Base-by-base conservation (phyloP, 2,888 invertebrate species). In the Leptinotarsa haldemani region DNA sequence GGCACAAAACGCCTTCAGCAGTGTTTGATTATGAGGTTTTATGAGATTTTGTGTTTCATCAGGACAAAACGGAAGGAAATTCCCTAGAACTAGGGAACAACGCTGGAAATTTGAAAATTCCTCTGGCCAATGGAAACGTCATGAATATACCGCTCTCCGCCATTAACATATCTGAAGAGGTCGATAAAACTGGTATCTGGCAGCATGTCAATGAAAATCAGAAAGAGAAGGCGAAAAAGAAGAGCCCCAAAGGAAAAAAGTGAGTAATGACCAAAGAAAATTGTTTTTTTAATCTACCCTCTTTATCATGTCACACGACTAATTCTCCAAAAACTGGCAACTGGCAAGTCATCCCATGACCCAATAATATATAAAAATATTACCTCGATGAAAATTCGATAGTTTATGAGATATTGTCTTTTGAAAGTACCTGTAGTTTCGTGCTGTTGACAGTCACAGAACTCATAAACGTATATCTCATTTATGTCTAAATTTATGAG, bases 131-230 rank as follows among this genome's bases (percentile, higher is more conserved):
- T 86, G 96, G 96, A 69, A 95, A 96, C 86, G 93, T 96, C 71
- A 94, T 96, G 92, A 95, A 95, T 85, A 95, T 96, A 80, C 96
- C 95, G 2, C 87, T 95, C 78, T 90, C 94, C 50, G 93, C 94
- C 50, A 95, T 97, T 81, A 97, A 96, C 86, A 95, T 97, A 84
- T 94, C 96, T 7, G 97, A 98, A 86, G 98, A 98, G 87, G 95
- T 98, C 72, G 94, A 97, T 85, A 95, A 95, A 87, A 94, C 95
- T 46, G 95, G 96, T 48, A 94, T 98, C 84, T 98, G 98, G 98
- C 95, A 96, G 84, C 95, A 96, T 88, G 94, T 96, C 16, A 95
- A 95, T 85, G 93, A 93, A 82, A 90, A 90, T 77, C 92, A 92
- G 84, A 75, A 46, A 46, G 82, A 82, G n/a, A 89, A 89, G 79